phyloP scores from a whole-genome alignment of 1,140 invertebrate species.

The Drosophila miranda region DNA sequence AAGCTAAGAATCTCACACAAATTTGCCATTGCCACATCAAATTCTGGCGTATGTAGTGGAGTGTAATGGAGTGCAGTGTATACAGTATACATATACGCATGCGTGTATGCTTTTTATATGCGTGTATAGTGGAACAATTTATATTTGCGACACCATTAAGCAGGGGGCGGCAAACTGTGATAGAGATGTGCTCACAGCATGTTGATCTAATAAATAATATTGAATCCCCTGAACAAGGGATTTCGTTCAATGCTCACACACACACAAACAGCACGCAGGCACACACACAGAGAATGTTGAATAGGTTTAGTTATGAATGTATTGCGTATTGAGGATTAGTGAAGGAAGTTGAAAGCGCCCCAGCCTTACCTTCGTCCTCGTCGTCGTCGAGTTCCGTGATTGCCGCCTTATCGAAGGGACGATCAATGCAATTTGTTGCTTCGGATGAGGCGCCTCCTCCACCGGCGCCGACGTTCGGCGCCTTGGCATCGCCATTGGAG shows the following conservation, averaged over 20 bases:
- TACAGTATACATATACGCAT: conserved; percentile 2
- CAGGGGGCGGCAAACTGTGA: conserved; percentile 38
- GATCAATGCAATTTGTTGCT: conserved; percentile 72
- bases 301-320: conserved; percentile 50
- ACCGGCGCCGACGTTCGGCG: conserved; percentile 29
- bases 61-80: conserved; percentile 54
- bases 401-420: conserved; percentile 75
- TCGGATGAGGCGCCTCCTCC: conserved; percentile 23
- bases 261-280: conserved; percentile 4
- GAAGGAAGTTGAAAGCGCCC: conserved; percentile 2
- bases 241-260: conserved; percentile 18
- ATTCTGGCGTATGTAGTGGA: conserved; percentile 36
- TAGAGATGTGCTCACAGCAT: conserved; percentile 44
- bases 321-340: conserved; percentile 32
- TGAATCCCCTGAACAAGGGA: conserved; percentile 30
- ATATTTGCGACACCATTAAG: conserved; percentile 77
- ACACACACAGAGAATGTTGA: conserved; percentile 40
- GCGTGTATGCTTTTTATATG: conserved; percentile 6
- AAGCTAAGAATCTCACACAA: conserved; percentile 67
- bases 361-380: conserved; percentile 76
- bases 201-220: conserved; percentile 48
- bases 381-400: conserved; percentile 65
- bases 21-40: conserved; percentile 49
- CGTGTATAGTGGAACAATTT: conserved; percentile 47
- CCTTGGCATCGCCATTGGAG: conserved; percentile 74